Evolutionary conservation across 2,888 invertebrate genomes (phyloP).

Genomic region (Epinotia demarniana): DNA sequence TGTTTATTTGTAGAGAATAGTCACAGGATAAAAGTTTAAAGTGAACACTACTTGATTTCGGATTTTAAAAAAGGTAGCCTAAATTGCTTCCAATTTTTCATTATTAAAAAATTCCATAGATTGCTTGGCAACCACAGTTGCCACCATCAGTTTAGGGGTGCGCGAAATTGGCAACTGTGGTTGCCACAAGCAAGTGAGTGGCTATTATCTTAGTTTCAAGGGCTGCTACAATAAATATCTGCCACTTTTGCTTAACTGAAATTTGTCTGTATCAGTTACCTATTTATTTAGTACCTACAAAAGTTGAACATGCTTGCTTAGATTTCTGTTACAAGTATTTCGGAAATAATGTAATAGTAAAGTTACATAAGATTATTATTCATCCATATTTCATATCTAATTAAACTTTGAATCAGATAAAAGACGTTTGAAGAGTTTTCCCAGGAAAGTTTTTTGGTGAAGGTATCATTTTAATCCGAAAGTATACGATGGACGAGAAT

Average conservation of each 20-base stretch:
- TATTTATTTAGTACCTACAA: not conserved
- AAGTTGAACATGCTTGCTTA: too few relatives aligned
- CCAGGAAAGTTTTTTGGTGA: conserved; percentile 2
- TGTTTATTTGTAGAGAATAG: not conserved
- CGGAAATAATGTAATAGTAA: conserved; percentile 4
- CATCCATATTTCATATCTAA: conserved; percentile 6
- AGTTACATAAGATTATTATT: not conserved
- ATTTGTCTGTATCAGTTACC: not conserved
- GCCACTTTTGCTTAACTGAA: not conserved
- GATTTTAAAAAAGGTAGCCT: too few relatives aligned
- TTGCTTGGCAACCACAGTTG: too few relatives aligned
- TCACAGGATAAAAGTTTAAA: not conserved
- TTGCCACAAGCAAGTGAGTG: too few relatives aligned
- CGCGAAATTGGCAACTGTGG: too few relatives aligned
- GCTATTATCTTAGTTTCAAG: not conserved
- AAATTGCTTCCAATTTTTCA: too few relatives aligned
- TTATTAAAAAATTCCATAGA: too few relatives aligned
- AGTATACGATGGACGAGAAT: not conserved
- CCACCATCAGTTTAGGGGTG: too few relatives aligned
- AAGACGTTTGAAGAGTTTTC: conserved; percentile 16
- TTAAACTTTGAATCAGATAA: conserved; percentile 27
- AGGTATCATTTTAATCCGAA: not conserved
- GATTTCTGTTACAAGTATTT: not conserved
- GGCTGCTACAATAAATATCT: not conserved
- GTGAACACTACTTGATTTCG: not conserved